Evolutionary conservation across 2,113 vertebrate genomes (phyloP).

Genomic region (Mus spicilegus): DNA sequence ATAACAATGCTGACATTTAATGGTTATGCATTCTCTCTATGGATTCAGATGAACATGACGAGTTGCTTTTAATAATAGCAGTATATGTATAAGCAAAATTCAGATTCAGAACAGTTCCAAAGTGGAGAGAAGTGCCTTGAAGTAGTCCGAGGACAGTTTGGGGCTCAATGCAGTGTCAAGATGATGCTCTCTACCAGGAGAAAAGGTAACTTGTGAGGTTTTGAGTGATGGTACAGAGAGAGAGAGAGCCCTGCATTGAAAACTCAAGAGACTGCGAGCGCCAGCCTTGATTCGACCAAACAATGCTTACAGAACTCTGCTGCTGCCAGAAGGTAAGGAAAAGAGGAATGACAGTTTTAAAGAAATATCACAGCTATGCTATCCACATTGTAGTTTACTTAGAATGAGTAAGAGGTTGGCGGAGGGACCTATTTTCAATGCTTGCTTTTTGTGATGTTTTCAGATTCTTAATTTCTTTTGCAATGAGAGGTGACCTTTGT

Average conservation of each 20-base stretch:
- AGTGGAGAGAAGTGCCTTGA: background rate
- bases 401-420: background rate
- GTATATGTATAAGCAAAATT: background rate
- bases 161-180: background rate
- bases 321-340: background rate
- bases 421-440: background rate
- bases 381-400: constrained; percentile 20
- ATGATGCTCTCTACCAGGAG: background rate
- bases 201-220: background rate
- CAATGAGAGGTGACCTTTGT: background rate
- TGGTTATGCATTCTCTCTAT: background rate
- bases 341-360: background rate
- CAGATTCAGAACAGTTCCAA: background rate
- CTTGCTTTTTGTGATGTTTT: background rate
- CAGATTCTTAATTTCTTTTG: background rate
- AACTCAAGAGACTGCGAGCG: background rate
- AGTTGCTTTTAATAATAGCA: background rate
- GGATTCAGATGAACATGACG: background rate
- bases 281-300: background rate
- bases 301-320: background rate
- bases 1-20: background rate
- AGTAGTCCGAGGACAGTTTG: background rate
- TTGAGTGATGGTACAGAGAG: background rate
- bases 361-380: background rate
- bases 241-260: background rate